These are phyloP conservation scores for Zaprionus inermis DNA, from an alignment of 1,140 invertebrate species.

Conservation along the genomic window DNA sequence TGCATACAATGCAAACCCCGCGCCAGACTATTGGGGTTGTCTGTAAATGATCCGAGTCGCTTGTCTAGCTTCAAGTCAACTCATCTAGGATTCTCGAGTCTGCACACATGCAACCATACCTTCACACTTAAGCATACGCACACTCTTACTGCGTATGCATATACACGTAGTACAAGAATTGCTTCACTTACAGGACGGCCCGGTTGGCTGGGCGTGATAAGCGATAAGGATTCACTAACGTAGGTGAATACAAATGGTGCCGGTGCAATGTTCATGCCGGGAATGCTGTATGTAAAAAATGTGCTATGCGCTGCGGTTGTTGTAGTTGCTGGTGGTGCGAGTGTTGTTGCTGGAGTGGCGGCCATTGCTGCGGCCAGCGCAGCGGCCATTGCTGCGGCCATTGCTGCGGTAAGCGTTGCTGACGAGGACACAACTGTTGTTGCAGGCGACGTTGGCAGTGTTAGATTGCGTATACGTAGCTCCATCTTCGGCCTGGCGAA, in stretches of 20 bases:
- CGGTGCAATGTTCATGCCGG: conserved; percentile 85
- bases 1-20: too few species aligned
- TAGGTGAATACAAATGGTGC: conserved; percentile 86
- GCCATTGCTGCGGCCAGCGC: conserved; percentile 58
- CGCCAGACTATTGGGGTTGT: too few species aligned
- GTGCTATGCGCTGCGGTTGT: conserved; percentile 62
- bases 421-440: conserved; percentile 80
- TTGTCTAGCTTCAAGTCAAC: too few species aligned
- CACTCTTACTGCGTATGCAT: too few species aligned
- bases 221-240: conserved; percentile 85
- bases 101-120: too few species aligned
- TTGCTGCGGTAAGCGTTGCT: conserved; percentile 53
- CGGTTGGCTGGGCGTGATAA: conserved; percentile 86
- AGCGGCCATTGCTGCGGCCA: conserved; percentile 56
- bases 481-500: conserved; percentile 60
- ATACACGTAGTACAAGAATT: too few species aligned
- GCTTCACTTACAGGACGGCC: conserved; percentile 84
- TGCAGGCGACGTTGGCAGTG: conserved; percentile 76
- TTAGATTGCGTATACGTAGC: conserved; percentile 73
- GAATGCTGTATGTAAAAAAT: conserved; percentile 85
- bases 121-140: too few species aligned
- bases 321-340: background rate
- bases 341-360: conserved; percentile 51
- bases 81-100: too few species aligned
- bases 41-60: too few species aligned